Conservation (phyloP, 1,140 invertebrate genomes). For the Asobara japonica region DNA sequence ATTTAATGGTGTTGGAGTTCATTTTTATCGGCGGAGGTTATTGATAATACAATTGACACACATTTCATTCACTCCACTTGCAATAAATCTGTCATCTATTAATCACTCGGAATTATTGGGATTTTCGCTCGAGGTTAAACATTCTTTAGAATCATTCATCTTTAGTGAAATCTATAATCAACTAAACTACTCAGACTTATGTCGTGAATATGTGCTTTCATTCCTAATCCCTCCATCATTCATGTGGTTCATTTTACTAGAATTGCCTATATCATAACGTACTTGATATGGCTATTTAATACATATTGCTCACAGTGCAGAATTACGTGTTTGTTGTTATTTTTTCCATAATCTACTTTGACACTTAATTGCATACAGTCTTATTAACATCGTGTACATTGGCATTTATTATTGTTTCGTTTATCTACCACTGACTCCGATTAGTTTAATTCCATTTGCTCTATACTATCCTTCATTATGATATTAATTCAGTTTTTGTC, state of each 20-base stretch:
- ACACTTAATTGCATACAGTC: slow-evolving; percentile 60
- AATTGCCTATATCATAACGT: not conserved
- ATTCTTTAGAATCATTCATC: not conserved
- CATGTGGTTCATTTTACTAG: not conserved
- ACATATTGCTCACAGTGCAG: not conserved
- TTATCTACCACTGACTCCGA: slow-evolving; percentile 49
- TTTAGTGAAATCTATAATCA: not conserved
- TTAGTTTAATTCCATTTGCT: slow-evolving; percentile 26
- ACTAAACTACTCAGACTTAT: slow-evolving; percentile 19
- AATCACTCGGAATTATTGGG: not conserved
- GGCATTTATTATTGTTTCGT: slow-evolving; percentile 27
- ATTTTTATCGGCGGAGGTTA: not conserved
- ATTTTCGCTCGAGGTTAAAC: not conserved
- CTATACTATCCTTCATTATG: slow-evolving; percentile 39
- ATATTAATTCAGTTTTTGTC: slow-evolving; percentile 20
- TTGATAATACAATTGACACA: not conserved
- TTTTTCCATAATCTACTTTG: slow-evolving; percentile 53
- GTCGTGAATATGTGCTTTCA: not conserved
- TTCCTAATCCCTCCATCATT: not conserved
- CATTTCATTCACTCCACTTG: not conserved
- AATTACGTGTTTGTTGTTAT: not conserved
- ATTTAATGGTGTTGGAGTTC: not conserved
- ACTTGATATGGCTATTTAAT: not conserved
- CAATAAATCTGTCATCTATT: not conserved
- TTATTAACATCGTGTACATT: slow-evolving; percentile 37